Evolutionary conservation across 2,797 vertebrate species (phyloP).

Genomic region (Sebastiscus tertius): DNA sequence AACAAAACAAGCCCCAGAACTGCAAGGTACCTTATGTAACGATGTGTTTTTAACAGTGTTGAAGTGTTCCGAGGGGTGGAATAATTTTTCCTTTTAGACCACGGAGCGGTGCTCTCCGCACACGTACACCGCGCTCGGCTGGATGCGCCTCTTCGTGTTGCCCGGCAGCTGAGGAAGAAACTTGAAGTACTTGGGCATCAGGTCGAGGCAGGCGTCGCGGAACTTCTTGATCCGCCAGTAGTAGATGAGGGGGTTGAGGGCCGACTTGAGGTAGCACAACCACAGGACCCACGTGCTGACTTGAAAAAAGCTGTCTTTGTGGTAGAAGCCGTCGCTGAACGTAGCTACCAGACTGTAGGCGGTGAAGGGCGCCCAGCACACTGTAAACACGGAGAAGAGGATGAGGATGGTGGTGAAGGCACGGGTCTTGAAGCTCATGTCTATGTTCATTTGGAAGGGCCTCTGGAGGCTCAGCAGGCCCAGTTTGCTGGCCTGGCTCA

Average conservation of each 20-base stretch:
- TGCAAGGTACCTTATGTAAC: not conserved
- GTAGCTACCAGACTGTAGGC: conserved; percentile 94
- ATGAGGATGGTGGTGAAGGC: conserved; percentile 99
- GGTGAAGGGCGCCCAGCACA: conserved; percentile 95
- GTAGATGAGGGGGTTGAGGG: conserved; percentile 98
- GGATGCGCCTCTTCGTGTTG: conserved; percentile 90
- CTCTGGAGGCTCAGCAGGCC: conserved; percentile 95
- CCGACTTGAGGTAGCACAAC: conserved; percentile 99
- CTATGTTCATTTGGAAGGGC: conserved; percentile 97
- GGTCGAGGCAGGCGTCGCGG: conserved; percentile 94
- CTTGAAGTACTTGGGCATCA: conserved; percentile 97
- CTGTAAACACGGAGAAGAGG: conserved; percentile 95
- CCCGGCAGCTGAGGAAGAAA: conserved; percentile 93
- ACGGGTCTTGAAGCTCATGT: conserved; percentile 99
- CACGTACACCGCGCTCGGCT: conserved; percentile 95
- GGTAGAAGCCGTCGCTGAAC: conserved; percentile 91
- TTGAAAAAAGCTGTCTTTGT: conserved; percentile 93
- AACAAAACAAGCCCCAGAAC: not conserved
- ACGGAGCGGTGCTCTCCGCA: conserved; percentile 93
- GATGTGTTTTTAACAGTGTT: conserved; percentile 15
- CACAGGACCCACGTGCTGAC: conserved; percentile 97
- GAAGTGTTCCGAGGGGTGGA: not conserved
- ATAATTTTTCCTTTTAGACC: conserved; percentile 76
- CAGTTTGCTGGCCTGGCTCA: conserved; percentile 96
- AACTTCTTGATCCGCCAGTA: conserved; percentile 99